phyloP scores from a whole-genome alignment of 2,113 vertebrate species.

The Morone chrysops region DNA sequence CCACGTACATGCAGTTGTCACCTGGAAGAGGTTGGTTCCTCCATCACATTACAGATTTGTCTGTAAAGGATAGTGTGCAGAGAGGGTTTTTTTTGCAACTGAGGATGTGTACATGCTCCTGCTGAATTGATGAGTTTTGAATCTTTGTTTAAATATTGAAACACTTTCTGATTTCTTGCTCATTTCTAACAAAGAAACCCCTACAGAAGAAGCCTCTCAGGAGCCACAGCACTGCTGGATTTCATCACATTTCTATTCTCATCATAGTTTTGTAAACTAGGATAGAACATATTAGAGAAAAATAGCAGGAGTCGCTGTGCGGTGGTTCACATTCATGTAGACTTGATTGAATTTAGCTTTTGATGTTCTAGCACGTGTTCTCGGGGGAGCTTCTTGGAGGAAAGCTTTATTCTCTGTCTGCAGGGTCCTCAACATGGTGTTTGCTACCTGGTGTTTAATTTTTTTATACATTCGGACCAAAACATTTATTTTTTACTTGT shows the following conservation, averaged over 20 bases:
- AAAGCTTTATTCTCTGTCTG: neutral
- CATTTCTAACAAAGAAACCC: neutral
- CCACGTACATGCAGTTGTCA: constrained; percentile 90
- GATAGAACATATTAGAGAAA: neutral
- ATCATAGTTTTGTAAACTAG: neutral
- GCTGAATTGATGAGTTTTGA: neutral
- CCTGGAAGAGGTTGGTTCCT: constrained; percentile 90
- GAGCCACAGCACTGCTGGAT: neutral
- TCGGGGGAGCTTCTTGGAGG: neutral
- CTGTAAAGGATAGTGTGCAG: neutral
- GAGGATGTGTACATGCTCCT: neutral
- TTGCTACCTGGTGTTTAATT: neutral
- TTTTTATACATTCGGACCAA: neutral
- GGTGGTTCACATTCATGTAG: neutral
- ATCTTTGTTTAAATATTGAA: neutral
- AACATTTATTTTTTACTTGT: neutral
- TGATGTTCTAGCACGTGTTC: neutral
- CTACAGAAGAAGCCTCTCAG: neutral
- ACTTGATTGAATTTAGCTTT: constrained; percentile 7
- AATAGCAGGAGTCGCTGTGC: constrained; percentile 6
- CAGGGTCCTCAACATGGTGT: neutral
- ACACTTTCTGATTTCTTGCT: neutral
- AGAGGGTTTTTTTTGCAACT: neutral
- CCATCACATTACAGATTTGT: too few relatives aligned
- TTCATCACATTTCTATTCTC: constrained; percentile 4